A percentile compares a stretch with the other conserved stretches of the same genome.
phyloP scores from a whole-genome alignment of 2,113 vertebrate species.

The Gymnarchus niloticus region DNA sequence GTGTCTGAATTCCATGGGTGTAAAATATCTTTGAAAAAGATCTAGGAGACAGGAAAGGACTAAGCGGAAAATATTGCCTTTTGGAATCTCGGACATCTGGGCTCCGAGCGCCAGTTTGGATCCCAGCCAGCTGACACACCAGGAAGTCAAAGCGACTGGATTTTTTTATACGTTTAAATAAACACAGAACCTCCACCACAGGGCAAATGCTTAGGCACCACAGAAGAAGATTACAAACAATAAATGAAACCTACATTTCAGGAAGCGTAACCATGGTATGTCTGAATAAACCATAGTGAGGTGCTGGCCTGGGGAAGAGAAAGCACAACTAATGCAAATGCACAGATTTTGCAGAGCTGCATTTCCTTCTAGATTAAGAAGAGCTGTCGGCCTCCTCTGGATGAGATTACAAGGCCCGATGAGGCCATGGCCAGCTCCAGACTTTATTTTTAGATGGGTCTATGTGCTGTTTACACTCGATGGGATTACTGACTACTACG shows the following conservation, averaged over 20 bases:
- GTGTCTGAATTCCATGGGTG: background rate
- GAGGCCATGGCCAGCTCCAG: background rate
- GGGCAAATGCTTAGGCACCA: background rate
- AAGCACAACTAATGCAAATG: background rate
- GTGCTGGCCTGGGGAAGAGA: background rate
- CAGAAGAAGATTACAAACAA: no score
- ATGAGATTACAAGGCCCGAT: background rate
- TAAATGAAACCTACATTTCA: background rate
- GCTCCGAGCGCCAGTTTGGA: background rate
- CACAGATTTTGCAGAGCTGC: background rate
- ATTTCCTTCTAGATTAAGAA: background rate
- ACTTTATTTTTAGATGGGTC: conserved; percentile 9
- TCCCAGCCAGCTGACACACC: background rate
- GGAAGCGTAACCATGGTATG: background rate
- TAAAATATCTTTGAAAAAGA: background rate
- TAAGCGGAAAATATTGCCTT: background rate
- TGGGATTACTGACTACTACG: background rate
- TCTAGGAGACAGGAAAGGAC: background rate
- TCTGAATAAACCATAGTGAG: background rate
- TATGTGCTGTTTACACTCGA: background rate
- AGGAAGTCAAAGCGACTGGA: background rate
- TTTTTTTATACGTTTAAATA: background rate
- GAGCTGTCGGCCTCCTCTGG: background rate
- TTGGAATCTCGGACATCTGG: background rate
- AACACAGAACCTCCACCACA: background rate